A percentile compares a stretch with the other conserved stretches of the same genome.
phyloP scores from a whole-genome alignment of 2,113 vertebrate species.

The Takifugu bimaculatus region DNA sequence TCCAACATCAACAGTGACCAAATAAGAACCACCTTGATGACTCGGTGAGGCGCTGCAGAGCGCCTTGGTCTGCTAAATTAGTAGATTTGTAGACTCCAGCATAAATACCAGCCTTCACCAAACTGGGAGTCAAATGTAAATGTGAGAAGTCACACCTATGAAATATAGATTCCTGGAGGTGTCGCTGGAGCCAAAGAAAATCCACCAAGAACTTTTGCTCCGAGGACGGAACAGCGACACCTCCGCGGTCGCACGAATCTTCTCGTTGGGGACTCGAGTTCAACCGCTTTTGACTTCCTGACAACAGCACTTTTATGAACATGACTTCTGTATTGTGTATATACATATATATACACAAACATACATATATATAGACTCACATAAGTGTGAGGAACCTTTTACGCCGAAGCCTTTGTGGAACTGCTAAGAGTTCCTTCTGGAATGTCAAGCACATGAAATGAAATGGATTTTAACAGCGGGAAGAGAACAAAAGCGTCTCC shows the following conservation, averaged over 20 bases:
- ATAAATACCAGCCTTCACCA: slow-evolving; percentile 9
- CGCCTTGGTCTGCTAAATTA: slow-evolving; percentile 19
- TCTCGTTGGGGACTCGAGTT: slow-evolving; percentile 43
- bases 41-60: slow-evolving; percentile 29
- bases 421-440: slow-evolving; percentile 65
- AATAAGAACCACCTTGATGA: slow-evolving; percentile 63
- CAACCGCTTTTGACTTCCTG: slow-evolving; percentile 42
- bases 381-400: slow-evolving; percentile 52
- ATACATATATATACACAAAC: too few relatives aligned
- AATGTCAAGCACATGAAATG: slow-evolving; percentile 71
- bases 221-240: slow-evolving; percentile 45
- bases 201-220: slow-evolving; percentile 39
- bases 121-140: slow-evolving; percentile 23
- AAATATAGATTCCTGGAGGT: slow-evolving; percentile 2
- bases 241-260: slow-evolving; percentile 44
- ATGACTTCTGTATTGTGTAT: slow-evolving; percentile 53
- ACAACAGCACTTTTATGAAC: slow-evolving; percentile 35
- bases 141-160: background rate
- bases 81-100: slow-evolving; percentile 15
- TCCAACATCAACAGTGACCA: slow-evolving; percentile 62
- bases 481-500: slow-evolving; percentile 79
- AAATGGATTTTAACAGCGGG: slow-evolving; percentile 81
- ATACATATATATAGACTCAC: too few relatives aligned
- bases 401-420: slow-evolving; percentile 55
- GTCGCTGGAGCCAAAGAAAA: slow-evolving; percentile 19